A percentile compares a stretch with the other conserved stretches of the same genome.
phyloP scores from a whole-genome alignment of 2,888 invertebrate species.

The Laspeyria flexula region DNA sequence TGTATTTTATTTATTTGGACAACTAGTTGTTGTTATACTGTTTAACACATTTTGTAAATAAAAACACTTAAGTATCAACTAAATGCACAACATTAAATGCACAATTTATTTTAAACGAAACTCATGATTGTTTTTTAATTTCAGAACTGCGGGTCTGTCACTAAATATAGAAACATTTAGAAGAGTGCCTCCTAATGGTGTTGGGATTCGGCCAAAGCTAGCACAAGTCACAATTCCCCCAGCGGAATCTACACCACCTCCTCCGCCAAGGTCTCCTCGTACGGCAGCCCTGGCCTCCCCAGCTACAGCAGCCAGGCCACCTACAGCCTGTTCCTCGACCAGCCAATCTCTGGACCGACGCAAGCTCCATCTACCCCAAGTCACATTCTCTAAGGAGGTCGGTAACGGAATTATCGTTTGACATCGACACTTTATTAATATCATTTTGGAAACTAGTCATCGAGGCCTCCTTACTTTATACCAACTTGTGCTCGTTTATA shows the following conservation, averaged over 20 bases:
- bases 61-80: no score
- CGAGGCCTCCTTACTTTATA: slow-evolving; percentile 21
- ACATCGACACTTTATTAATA: slow-evolving; percentile 54
- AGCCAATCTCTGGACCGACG: slow-evolving; percentile 87
- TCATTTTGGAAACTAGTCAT: slow-evolving; percentile 55
- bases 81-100: no score
- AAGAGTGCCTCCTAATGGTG: slow-evolving; percentile 80
- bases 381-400: slow-evolving; percentile 96
- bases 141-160: slow-evolving; percentile 89
- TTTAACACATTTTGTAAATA: no score
- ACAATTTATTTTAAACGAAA: no score
- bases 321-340: slow-evolving; percentile 90
- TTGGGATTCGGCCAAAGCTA: slow-evolving; percentile 61
- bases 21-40: no score
- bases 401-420: slow-evolving; percentile 95
- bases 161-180: slow-evolving; percentile 91
- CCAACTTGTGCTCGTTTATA: slow-evolving; percentile 11
- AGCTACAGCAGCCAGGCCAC: slow-evolving; percentile 84
- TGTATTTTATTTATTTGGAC: no score
- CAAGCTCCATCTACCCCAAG: slow-evolving; percentile 91
- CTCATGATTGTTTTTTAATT: slow-evolving; percentile 47
- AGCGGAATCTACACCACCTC: slow-evolving; percentile 75
- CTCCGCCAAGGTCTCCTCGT: slow-evolving; percentile 74
- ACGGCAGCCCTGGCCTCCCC: slow-evolving; percentile 69
- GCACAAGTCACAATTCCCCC: slow-evolving; percentile 67